These are phyloP conservation scores for Neoscelio sp. DNA, from an alignment of 2,888 invertebrate species.

Conservation along the genomic window DNA sequence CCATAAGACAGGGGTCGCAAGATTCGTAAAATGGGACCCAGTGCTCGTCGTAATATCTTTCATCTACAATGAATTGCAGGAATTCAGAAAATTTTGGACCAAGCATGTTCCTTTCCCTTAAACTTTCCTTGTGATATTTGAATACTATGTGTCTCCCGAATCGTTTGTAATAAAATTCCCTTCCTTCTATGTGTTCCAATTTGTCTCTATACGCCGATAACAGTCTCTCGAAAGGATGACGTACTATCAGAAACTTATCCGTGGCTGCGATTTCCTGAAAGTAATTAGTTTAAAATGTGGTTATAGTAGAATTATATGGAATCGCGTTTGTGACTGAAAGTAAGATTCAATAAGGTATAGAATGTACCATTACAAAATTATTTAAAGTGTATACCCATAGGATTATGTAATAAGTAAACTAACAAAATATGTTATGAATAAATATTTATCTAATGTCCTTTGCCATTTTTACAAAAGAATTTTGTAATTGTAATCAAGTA, in stretches of 20 bases:
- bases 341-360: no score
- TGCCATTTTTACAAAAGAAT: no score
- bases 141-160: slow-evolving; percentile 78
- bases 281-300: background rate
- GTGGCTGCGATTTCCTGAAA: slow-evolving; percentile 73
- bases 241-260: slow-evolving; percentile 82
- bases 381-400: no score
- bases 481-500: no score
- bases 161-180: slow-evolving; percentile 79
- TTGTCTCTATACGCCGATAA: slow-evolving; percentile 85
- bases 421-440: no score
- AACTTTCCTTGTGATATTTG: slow-evolving; percentile 71
- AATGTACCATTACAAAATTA: no score
- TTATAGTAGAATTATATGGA: background rate
- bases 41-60: slow-evolving; percentile 82
- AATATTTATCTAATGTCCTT: no score
- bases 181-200: slow-evolving; percentile 79
- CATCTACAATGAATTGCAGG: slow-evolving; percentile 81
- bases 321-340: no score
- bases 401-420: no score
- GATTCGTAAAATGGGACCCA: slow-evolving; percentile 83
- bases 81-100: slow-evolving; percentile 83
- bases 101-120: slow-evolving; percentile 63
- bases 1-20: slow-evolving; percentile 84
- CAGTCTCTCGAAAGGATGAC: slow-evolving; percentile 84